A percentile compares a stretch with the other conserved stretches of the same genome.
Evolutionary conservation across 2,888 invertebrate genomes (phyloP).

Genomic region (Melipona bicolor): DNA sequence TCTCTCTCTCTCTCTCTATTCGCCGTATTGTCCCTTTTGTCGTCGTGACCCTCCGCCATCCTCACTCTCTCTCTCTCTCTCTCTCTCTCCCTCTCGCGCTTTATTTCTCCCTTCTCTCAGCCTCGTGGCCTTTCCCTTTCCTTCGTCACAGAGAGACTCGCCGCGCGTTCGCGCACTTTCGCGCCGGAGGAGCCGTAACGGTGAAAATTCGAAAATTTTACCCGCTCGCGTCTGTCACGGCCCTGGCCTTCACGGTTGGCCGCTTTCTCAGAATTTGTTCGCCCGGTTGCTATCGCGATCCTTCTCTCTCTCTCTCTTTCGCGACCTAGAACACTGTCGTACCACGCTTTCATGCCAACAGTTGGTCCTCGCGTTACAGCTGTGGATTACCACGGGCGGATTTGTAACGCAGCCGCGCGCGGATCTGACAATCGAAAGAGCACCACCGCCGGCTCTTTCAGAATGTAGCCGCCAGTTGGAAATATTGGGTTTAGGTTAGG

Average conservation of each 20-base stretch:
- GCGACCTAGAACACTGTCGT: slow-evolving; percentile 1
- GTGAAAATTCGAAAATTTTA: slow-evolving; percentile 62
- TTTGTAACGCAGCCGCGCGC: background rate
- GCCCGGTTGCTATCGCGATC: slow-evolving; percentile 27
- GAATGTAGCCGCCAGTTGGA: too few relatives aligned
- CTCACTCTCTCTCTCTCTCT: background rate
- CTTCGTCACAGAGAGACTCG: background rate
- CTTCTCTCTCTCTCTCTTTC: background rate
- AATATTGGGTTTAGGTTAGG: too few relatives aligned
- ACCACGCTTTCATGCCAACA: background rate
- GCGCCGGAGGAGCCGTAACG: background rate
- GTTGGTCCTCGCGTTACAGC: background rate
- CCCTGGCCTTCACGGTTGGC: slow-evolving; percentile 53
- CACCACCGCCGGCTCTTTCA: too few relatives aligned
- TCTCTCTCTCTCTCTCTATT: slow-evolving; percentile 10
- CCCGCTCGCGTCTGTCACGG: slow-evolving; percentile 32
- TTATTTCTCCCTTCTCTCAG: background rate
- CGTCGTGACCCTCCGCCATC: background rate
- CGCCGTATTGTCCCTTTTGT: background rate
- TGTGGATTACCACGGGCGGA: background rate
- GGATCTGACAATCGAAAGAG: too few relatives aligned
- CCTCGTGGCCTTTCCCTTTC: slow-evolving; percentile 17
- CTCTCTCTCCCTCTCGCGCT: too few relatives aligned
- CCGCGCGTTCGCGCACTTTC: background rate
- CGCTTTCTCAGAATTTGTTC: slow-evolving; percentile 62